A percentile compares a stretch with the other conserved stretches of the same genome.
Evolutionary conservation across 2,797 vertebrate species (phyloP).

Genomic region (Sebastes wilsoni): DNA sequence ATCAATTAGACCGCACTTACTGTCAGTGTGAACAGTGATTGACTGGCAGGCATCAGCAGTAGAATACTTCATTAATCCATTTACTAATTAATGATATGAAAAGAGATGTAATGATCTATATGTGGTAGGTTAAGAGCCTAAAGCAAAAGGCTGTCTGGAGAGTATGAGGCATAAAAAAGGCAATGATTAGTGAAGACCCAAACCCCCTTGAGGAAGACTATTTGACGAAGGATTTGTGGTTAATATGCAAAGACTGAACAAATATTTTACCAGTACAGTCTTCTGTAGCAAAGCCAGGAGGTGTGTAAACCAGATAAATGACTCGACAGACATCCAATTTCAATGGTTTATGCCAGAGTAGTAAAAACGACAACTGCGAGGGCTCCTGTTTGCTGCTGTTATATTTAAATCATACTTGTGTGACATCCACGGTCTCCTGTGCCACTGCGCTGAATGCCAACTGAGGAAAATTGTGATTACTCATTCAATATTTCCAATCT

Average conservation of each 20-base stretch:
- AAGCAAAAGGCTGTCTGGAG: conserved; percentile 19
- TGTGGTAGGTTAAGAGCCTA: not conserved
- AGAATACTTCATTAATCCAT: conserved; percentile 12
- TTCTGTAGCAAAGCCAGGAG: conserved; percentile 25
- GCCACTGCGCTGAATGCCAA: conserved; percentile 39
- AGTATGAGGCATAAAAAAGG: not conserved
- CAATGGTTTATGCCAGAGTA: conserved; percentile 65
- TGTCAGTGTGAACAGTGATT: not conserved
- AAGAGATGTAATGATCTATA: not conserved
- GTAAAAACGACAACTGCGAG: conserved; percentile 69
- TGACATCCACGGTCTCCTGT: conserved; percentile 16
- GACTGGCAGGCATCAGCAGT: conserved; percentile 6
- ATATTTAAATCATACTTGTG: conserved; percentile 51
- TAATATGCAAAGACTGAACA: conserved; percentile 50
- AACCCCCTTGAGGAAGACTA: conserved; percentile 6
- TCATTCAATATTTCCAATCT: conserved; percentile 55
- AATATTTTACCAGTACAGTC: conserved; percentile 45
- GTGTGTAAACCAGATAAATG: conserved; percentile 69
- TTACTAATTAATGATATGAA: conserved; percentile 27
- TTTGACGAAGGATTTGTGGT: conserved; percentile 31
- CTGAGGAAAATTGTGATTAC: conserved; percentile 47
- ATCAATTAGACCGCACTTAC: not conserved
- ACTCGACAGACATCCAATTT: conserved; percentile 66
- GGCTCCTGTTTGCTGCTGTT: conserved; percentile 49
- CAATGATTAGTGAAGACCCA: conserved; percentile 22